phyloP scores from a whole-genome alignment of 2,113 vertebrate genomes.

The Desmodus rotundus region DNA sequence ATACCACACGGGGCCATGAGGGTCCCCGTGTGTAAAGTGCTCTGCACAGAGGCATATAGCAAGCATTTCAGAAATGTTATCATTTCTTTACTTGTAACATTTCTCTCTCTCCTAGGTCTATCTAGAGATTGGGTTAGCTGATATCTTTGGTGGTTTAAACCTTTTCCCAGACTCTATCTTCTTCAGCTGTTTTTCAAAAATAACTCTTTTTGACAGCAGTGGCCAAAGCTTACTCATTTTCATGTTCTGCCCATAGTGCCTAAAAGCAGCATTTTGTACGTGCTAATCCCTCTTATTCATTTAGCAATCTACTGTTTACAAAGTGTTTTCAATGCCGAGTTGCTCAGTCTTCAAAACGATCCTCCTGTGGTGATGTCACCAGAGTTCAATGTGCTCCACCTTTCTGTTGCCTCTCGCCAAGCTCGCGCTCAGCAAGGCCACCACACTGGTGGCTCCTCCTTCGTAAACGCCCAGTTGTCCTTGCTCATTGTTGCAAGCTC shows the following conservation, averaged over 20 bases:
- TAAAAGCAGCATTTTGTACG: not conserved
- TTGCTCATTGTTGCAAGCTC: not conserved
- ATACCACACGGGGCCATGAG: not conserved
- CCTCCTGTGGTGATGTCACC: not conserved
- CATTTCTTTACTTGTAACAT: not conserved
- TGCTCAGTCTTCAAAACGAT: not conserved
- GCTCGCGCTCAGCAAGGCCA: not conserved
- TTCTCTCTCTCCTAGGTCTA: not conserved
- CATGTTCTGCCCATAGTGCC: not conserved
- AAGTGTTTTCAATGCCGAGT: not conserved
- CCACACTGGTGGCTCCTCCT: no score
- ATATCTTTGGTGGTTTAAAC: not conserved
- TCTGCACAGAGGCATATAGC: not conserved
- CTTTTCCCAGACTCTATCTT: not conserved
- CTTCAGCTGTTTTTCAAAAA: not conserved
- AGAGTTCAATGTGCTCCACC: not conserved
- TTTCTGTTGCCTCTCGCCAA: not conserved
- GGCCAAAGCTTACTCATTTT: not conserved
- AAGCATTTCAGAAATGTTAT: not conserved
- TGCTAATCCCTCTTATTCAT: not conserved
- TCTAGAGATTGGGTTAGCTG: not conserved
- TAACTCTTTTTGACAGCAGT: not conserved
- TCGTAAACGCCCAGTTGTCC: not conserved
- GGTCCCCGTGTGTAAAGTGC: not conserved
- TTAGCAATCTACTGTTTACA: not conserved